Base-by-base conservation (phyloP, 2,797 vertebrate species). In the Neopelma chrysocephalum region DNA sequence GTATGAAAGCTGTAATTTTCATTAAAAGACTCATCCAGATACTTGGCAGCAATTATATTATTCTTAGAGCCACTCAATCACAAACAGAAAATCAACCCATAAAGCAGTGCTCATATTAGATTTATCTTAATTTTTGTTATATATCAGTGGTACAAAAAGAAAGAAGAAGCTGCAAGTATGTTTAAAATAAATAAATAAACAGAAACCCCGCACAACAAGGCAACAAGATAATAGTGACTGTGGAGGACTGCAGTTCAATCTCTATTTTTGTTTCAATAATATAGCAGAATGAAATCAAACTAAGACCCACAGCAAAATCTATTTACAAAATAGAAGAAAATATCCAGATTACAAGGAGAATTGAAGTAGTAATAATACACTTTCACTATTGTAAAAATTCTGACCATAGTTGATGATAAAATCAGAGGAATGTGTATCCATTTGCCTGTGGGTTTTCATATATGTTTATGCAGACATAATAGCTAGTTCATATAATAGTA, bases 1-100 rank as follows among this genome's bases (percentile, higher is more conserved):
- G 61, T 61, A 90, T 70, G 79, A 97, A 97, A 97, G 79, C 87
- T 97, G 66, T 97, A 97, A 97, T 97, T 97, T 97, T 97, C 94
- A 96, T 96, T 97, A 94, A 91, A 97, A 97, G 82, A 79, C n/a
- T 95, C 85, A 93, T 93, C 69, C 31, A 95, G 80, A 95, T 96
- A 96, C 93, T 96, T 93, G 96, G 91, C 75, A 96, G 70, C 53
- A 34, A 90, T 91, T 97, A 94, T 38, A 71, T 53, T 73, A 85
- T 89, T 97, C 73, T 81, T 84, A 93, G 94, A 96, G 45, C 92
- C 50, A 96, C 76, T 91, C 89, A 95, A 87, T 72, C 57, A 43
- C 60, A 97, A 93, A 95, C 57, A 97, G 95, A 96, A 54, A 96
- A 97, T 97, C 96, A 97, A 88, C 51, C 25, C 62, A 92, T 78